A percentile compares a stretch with the other conserved stretches of the same genome.
Evolutionary conservation across 1,140 invertebrate genomes (phyloP).

Genomic region (Babylonia areolata): DNA sequence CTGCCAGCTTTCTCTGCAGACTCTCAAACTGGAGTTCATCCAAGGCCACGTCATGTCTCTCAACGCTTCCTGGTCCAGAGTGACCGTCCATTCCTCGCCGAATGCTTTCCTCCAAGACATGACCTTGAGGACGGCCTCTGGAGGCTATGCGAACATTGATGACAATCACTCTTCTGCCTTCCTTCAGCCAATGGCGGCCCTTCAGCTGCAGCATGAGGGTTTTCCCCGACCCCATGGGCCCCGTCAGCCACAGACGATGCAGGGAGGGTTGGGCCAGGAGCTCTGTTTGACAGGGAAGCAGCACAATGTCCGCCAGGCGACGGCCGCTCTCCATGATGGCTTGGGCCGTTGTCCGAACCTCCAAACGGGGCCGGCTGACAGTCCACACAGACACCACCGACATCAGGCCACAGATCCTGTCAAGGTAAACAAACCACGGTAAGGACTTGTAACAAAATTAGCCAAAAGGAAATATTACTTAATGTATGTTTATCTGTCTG

Average conservation of each 20-base stretch:
- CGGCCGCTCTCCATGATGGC: not conserved
- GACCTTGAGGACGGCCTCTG: not conserved
- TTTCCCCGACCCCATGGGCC: conserved; percentile 25
- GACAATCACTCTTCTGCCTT: conserved; percentile 1
- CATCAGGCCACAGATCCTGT: conserved; percentile 28
- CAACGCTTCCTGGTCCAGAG: not conserved
- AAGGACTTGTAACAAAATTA: not conserved
- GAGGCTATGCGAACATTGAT: not conserved
- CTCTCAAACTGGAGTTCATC: not conserved
- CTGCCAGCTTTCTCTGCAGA: not conserved
- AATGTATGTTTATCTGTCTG: no score
- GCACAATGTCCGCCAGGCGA: conserved; percentile 4
- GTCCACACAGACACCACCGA: conserved; percentile 24
- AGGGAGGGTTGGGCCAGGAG: conserved; percentile 1
- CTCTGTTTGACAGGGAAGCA: not conserved
- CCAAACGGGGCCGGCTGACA: not conserved
- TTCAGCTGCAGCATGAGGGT: conserved; percentile 28
- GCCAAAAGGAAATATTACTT: not conserved
- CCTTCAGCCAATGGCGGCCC: conserved; percentile 1
- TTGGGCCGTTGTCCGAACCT: not conserved
- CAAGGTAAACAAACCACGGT: not conserved
- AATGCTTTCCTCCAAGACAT: not conserved
- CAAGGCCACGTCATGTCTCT: conserved; percentile 11
- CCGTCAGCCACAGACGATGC: conserved; percentile 1
- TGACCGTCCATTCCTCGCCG: not conserved